These are phyloP conservation scores for Aphodius sticticus DNA, from an alignment of 2,888 invertebrate genomes.

Conservation along the genomic window DNA sequence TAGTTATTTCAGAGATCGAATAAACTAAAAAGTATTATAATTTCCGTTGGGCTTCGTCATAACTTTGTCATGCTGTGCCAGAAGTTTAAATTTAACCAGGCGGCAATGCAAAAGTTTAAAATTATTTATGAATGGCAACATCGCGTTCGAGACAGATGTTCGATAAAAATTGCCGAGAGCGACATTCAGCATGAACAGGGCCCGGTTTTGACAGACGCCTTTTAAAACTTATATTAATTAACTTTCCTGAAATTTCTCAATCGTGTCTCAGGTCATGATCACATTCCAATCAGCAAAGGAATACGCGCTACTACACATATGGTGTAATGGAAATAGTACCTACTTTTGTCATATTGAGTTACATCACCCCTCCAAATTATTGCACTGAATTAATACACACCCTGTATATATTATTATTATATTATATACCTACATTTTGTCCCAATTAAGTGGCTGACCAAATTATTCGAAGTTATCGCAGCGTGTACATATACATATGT, in stretches of 20 bases:
- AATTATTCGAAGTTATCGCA: no score
- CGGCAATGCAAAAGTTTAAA: not conserved
- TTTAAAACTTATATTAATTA: not conserved
- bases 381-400: no score
- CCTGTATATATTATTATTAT: no score
- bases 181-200: not conserved
- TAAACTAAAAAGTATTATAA: not conserved
- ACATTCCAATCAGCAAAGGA: not conserved
- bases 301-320: not conserved
- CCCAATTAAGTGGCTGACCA: no score
- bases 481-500: no score
- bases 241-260: not conserved
- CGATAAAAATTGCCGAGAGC: not conserved
- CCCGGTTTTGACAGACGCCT: not conserved
- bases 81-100: not conserved
- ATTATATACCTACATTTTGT: no score
- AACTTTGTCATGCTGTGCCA: not conserved
- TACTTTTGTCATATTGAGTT: no score
- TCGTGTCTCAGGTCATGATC: not conserved
- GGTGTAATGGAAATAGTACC: not conserved
- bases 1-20: not conserved
- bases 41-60: not conserved
- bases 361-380: no score
- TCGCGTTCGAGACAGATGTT: not conserved
- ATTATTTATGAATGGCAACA: not conserved